These are phyloP conservation scores for Musca domestica DNA, from an alignment of 1,140 invertebrate species.

Conservation along the genomic window DNA sequence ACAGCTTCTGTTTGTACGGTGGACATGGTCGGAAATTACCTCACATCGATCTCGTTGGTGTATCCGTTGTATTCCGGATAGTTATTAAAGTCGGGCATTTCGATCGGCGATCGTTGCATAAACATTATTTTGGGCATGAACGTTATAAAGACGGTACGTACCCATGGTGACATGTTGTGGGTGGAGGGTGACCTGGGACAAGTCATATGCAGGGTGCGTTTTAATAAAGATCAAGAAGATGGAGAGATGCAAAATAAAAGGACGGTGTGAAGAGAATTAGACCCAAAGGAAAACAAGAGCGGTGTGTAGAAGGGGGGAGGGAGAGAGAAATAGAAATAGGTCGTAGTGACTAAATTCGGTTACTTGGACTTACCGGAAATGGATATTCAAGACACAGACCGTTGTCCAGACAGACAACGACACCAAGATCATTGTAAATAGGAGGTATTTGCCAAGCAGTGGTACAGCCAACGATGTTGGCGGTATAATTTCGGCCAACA, in stretches of 20 bases:
- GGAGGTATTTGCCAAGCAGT: slow-evolving; percentile 90
- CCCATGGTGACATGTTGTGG: slow-evolving; percentile 90
- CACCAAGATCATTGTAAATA: slow-evolving; percentile 98
- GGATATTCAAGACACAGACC: slow-evolving; percentile 94
- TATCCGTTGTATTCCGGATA: slow-evolving; percentile 69
- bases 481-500: slow-evolving; percentile 96
- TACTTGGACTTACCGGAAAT: slow-evolving; percentile 80
- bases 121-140: slow-evolving; percentile 85
- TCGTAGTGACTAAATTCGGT: neutral
- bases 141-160: slow-evolving; percentile 82
- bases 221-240: neutral
- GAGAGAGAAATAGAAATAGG: neutral
- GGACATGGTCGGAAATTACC: slow-evolving; percentile 57
- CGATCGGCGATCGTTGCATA: slow-evolving; percentile 84
- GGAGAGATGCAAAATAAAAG: neutral
- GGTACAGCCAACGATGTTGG: slow-evolving; percentile 96
- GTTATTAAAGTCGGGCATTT: slow-evolving; percentile 78
- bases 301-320: neutral
- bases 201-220: neutral
- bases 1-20: too few species aligned
- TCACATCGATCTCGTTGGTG: slow-evolving; percentile 74
- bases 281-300: neutral
- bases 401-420: slow-evolving; percentile 96
- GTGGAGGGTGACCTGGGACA: slow-evolving; percentile 85
- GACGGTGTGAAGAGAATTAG: neutral